Conservation (phyloP, 2,113 vertebrate species). For the Picathartes gymnocephalus region DNA sequence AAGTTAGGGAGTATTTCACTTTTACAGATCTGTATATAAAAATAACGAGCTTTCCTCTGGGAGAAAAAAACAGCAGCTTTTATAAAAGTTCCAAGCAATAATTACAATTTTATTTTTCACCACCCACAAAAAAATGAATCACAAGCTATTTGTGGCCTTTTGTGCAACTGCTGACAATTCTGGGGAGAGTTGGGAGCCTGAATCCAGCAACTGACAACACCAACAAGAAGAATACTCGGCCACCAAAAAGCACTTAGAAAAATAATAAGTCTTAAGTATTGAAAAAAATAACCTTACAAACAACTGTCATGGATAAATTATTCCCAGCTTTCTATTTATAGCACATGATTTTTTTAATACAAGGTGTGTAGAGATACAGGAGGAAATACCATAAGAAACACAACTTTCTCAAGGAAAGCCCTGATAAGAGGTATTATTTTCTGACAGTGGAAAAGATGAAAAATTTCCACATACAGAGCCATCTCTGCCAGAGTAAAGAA, state of each 20-base stretch:
- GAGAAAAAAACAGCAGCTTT: not conserved
- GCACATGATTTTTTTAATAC: not conserved
- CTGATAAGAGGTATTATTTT: not conserved
- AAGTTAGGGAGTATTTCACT: not conserved
- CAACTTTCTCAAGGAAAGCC: not conserved
- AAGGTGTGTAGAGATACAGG: not conserved
- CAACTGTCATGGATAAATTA: not conserved
- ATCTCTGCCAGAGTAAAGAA: not conserved
- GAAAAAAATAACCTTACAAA: not conserved
- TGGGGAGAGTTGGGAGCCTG: not conserved
- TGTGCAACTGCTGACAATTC: not conserved
- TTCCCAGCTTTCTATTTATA: not conserved
- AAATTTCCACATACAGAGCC: not conserved
- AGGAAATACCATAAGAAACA: not conserved
- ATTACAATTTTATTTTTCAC: conserved; percentile 11
- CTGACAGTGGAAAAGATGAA: not conserved
- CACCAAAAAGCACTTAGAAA: not conserved
- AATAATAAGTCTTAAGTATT: not conserved
- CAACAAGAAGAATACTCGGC: not conserved
- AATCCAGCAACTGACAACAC: not conserved
- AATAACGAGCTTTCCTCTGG: not conserved
- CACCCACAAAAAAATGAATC: conserved; percentile 39
- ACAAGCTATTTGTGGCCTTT: not conserved
- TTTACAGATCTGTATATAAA: not conserved
- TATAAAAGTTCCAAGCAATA: not conserved